A percentile compares a stretch with the other conserved stretches of the same genome.
These are phyloP conservation scores for Tyria jacobaeae DNA, from an alignment of 2,888 invertebrate species.

Conservation along the genomic window DNA sequence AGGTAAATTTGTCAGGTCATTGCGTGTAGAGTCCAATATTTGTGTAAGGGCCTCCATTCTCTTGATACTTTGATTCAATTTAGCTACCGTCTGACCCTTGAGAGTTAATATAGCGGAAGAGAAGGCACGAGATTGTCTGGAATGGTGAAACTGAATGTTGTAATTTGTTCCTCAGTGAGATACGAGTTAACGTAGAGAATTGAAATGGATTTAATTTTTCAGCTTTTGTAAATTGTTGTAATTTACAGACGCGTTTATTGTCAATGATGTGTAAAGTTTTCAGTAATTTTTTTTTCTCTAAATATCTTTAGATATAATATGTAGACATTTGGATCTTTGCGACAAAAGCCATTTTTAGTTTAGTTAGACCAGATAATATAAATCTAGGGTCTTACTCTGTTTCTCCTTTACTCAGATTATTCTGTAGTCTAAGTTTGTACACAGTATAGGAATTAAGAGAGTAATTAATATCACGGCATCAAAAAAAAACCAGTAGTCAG, in stretches of 20 bases:
- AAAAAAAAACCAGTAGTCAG: too few species aligned
- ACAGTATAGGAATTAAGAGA: too few species aligned
- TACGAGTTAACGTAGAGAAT: neutral
- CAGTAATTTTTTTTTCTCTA: too few species aligned
- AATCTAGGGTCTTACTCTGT: too few species aligned
- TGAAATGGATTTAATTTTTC: neutral
- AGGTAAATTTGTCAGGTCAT: neutral
- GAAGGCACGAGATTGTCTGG: neutral
- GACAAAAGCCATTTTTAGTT: too few species aligned
- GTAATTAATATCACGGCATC: too few species aligned
- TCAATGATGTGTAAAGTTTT: neutral
- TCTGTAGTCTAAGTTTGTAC: too few species aligned
- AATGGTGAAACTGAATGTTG: neutral
- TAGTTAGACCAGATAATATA: too few species aligned
- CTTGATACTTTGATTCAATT: constrained; percentile 1
- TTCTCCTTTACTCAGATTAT: too few species aligned
- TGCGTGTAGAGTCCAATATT: neutral
- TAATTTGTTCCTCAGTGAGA: neutral
- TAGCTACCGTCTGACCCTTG: neutral
- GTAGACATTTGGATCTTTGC: too few species aligned
- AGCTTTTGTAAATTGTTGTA: neutral
- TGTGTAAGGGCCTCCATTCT: neutral
- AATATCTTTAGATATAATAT: too few species aligned
- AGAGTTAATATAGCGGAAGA: constrained; percentile 3
- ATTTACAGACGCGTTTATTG: neutral